Conservation (phyloP, 1,140 invertebrate species). For the Eumaeus atala region DNA sequence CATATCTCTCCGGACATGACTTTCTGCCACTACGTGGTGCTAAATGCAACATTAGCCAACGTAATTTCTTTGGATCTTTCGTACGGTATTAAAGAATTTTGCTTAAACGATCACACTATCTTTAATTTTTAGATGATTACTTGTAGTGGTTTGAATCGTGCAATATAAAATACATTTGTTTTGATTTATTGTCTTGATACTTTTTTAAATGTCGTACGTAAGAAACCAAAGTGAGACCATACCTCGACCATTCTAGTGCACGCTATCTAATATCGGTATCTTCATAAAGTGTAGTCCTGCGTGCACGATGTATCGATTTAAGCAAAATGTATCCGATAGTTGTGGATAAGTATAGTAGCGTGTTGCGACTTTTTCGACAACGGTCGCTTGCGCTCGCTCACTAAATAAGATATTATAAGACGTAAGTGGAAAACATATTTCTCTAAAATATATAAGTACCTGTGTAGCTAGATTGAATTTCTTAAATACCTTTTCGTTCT, state of each 20-base stretch:
- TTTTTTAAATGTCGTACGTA: background rate
- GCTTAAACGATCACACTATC: too few species aligned
- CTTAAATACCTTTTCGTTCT: conserved; percentile 38
- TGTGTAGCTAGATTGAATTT: conserved; percentile 72
- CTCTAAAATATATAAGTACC: conserved; percentile 58
- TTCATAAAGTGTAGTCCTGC: background rate
- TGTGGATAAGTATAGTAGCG: conserved; percentile 38
- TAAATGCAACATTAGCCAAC: too few species aligned
- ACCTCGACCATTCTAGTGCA: conserved; percentile 13
- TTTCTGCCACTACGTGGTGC: too few species aligned
- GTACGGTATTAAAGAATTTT: too few species aligned
- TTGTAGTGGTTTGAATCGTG: too few species aligned
- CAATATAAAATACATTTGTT: too few species aligned
- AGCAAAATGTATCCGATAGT: conserved; percentile 59
- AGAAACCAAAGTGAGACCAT: conserved; percentile 13
- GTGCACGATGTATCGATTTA: conserved; percentile 38
- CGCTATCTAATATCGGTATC: background rate
- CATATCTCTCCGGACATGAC: too few species aligned
- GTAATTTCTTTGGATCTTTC: too few species aligned
- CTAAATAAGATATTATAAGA: conserved; percentile 54
- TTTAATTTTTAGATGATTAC: too few species aligned
- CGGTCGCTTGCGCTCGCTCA: conserved; percentile 32
- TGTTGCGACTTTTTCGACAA: conserved; percentile 14
- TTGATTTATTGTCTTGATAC: too few species aligned
- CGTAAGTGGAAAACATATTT: conserved; percentile 63